Percentiles rank a stretch among this genome's conserved stretches.
Conservation (phyloP, 2,113 vertebrate genomes). For the Spermophilus dauricus region DNA sequence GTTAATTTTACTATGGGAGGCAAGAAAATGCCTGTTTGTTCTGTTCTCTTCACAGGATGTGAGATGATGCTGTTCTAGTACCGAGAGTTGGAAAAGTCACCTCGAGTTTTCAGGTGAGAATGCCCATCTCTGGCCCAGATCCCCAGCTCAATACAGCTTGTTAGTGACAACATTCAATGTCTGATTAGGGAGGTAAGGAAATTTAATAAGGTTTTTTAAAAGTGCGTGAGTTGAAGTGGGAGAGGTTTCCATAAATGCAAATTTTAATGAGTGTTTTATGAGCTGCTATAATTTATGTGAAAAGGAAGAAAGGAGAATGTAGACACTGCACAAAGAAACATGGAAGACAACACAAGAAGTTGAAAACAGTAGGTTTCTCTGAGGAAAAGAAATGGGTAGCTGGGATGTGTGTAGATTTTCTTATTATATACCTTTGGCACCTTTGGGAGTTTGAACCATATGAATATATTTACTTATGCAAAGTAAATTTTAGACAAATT, state of each 20-base stretch:
- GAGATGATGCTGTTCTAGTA: neutral
- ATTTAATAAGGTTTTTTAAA: neutral
- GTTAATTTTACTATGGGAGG: neutral
- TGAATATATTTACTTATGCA: neutral
- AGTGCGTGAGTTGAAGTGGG: neutral
- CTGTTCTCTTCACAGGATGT: neutral
- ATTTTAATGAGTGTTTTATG: constrained; percentile 16
- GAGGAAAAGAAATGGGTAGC: neutral
- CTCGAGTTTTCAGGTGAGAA: neutral
- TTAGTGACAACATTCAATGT: neutral
- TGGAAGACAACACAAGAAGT: neutral
- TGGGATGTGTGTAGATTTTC: neutral
- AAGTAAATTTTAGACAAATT: constrained; percentile 9
- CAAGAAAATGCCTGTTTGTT: constrained; percentile 10
- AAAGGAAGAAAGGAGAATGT: neutral
- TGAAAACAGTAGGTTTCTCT: neutral
- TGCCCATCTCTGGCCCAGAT: neutral
- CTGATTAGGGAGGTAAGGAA: neutral
- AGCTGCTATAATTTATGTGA: neutral
- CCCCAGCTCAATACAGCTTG: neutral
- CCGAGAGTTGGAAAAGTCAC: neutral
- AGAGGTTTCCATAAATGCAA: neutral
- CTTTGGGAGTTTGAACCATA: constrained; percentile 27
- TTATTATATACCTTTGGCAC: neutral
- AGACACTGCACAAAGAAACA: neutral